Conservation (phyloP, 2,888 invertebrate species). For the Diabrotica balteata region DNA sequence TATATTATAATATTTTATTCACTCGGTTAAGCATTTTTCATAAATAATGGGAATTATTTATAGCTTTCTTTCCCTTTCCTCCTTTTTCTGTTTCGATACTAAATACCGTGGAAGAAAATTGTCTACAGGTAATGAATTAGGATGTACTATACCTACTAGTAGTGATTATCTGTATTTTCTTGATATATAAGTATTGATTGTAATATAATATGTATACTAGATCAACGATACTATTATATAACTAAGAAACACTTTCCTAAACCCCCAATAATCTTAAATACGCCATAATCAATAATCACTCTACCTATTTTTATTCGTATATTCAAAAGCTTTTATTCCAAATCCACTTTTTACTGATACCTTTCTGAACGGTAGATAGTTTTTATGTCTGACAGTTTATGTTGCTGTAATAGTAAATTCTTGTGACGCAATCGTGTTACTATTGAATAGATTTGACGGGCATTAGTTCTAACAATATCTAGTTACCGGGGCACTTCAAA, state of each 20-base stretch:
- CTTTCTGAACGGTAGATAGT: background rate
- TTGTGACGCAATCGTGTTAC: conserved; percentile 15
- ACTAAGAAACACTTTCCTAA: background rate
- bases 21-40: no score
- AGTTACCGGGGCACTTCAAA: background rate
- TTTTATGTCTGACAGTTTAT: background rate
- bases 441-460: conserved; percentile 9
- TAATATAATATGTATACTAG: background rate
- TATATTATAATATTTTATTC: no score
- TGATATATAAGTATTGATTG: no score
- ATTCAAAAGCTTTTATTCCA: conserved; percentile 1
- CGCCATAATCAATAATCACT: background rate
- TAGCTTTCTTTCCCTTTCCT: no score
- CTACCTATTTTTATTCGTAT: background rate
- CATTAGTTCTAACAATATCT: background rate
- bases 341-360: background rate
- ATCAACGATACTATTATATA: conserved; percentile 1
- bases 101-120: no score
- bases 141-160: no score
- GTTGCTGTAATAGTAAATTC: conserved; percentile 8
- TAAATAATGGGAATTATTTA: no score
- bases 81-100: no score
- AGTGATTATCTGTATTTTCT: no score
- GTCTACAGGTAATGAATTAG: no score
- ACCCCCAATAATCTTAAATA: background rate